Evolutionary conservation across 2,888 invertebrate genomes (phyloP), one percentile per base, ranked within the genome.

Genomic region (Apamea sordens): DNA sequence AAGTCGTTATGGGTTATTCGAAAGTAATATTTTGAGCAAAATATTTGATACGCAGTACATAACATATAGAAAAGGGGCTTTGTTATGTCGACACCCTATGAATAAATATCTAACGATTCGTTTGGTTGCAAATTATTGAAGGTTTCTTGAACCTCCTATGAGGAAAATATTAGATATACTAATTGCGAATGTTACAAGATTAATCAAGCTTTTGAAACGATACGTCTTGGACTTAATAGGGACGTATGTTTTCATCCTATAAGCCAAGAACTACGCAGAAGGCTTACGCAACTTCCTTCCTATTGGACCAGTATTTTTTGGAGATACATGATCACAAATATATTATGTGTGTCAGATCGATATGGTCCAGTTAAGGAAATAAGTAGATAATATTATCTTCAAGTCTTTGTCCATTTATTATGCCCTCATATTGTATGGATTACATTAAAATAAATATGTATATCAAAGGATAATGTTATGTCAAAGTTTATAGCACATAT

Each of bases 21-120:
- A 47, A 56, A 61, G 13, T 41, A 13, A 13, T 63, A 41, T 65
- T 63, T 11, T n/a, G 24, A 74, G 21, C 0, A 41, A 75, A 76
- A 80, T 73, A 73, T 44, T 53, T 76, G 41, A 73, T 80, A 79
- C 87, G 87, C 74, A 82, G 63, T 87, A 74, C 28, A 70, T 73
- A 74, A 73, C 61, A 67, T 76, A n/a, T 36, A 76, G 44, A 28
- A 78, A 73, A 32, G 47, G 36, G 59, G 59, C 86, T 80, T 81
- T 87, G 82, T 87, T 82, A 80, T 88, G 76, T 79, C 71, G 87
- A 68, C 73, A 76, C 79, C 80, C 76, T 74, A 79, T 79, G 80
- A 82, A 89, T 87, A 82, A 78, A 84, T 79, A 32, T 68, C 3
- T 28, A 41, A 64, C n/a, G 0, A 73, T 28, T 24, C 13, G 18